A percentile compares a stretch with the other conserved stretches of the same genome.
These are phyloP conservation scores for Mormyrus lacerda DNA, from an alignment of 2,113 vertebrate species.

Conservation along the genomic window DNA sequence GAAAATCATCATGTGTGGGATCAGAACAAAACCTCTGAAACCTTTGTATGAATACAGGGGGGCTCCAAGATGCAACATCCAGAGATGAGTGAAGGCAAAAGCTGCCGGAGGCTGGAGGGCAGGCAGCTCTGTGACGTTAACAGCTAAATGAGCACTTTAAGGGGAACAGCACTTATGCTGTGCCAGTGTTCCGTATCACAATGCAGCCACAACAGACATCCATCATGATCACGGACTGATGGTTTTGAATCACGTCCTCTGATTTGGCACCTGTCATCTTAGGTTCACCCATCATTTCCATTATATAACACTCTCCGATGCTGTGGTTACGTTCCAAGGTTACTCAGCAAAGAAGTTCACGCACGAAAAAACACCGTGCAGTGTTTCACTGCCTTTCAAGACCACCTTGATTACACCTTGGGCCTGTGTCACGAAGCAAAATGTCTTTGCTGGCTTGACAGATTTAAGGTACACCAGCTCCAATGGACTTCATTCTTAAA, in stretches of 20 bases:
- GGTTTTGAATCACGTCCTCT: background rate
- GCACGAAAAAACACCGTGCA: background rate
- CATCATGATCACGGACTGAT: constrained; percentile 5
- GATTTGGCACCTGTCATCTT: background rate
- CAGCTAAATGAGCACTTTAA: background rate
- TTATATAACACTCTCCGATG: background rate
- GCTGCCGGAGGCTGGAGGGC: background rate
- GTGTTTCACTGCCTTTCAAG: background rate
- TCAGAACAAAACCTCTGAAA: background rate
- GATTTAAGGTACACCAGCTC: background rate
- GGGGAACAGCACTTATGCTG: background rate
- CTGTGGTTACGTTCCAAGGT: background rate
- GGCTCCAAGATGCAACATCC: background rate
- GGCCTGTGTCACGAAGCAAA: background rate
- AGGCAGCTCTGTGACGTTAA: background rate
- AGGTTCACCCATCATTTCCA: constrained; percentile 8
- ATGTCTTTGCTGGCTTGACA: background rate
- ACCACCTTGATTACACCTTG: background rate
- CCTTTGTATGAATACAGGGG: background rate
- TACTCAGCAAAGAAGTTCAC: background rate
- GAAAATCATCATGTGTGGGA: background rate
- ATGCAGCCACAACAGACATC: background rate
- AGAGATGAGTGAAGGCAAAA: background rate
- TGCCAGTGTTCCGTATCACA: background rate
- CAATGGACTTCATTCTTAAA: background rate